Evolutionary conservation across 2,113 vertebrate species (phyloP).

Genomic region (Microtus montanus): DNA sequence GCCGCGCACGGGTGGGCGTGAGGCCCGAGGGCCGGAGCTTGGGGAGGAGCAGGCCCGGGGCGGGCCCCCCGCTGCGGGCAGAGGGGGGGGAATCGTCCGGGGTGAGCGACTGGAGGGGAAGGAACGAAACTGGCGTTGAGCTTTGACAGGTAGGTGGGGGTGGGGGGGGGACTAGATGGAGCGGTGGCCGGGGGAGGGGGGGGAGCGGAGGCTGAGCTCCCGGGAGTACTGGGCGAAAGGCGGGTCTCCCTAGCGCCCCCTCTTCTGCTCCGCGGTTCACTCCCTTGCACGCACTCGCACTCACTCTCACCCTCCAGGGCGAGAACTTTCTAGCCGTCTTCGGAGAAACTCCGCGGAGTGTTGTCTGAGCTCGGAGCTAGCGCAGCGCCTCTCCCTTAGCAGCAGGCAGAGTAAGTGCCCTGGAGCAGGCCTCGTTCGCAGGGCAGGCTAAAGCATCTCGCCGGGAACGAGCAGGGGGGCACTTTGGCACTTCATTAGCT

Average conservation of each 20-base stretch:
- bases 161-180: too few relatives aligned
- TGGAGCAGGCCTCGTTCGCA: constrained; percentile 54
- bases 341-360: constrained; percentile 35
- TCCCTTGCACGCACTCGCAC: background rate
- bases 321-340: constrained; percentile 68
- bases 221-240: background rate
- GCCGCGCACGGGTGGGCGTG: too few relatives aligned
- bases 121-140: too few relatives aligned
- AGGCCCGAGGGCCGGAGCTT: too few relatives aligned
- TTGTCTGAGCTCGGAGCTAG: constrained; percentile 9
- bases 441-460: background rate
- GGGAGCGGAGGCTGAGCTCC: too few relatives aligned
- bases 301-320: background rate
- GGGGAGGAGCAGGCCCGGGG: too few relatives aligned
- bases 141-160: too few relatives aligned
- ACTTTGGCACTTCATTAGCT: background rate
- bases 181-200: too few relatives aligned
- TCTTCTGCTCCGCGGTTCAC: background rate
- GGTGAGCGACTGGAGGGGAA: too few relatives aligned
- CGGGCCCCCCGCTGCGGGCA: too few relatives aligned
- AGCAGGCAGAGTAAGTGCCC: background rate
- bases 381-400: background rate
- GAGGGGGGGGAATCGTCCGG: too few relatives aligned
- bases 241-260: background rate
- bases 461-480: background rate